These are phyloP conservation scores for Drosophila lutescens DNA, from an alignment of 2,888 invertebrate genomes.

Conservation along the genomic window DNA sequence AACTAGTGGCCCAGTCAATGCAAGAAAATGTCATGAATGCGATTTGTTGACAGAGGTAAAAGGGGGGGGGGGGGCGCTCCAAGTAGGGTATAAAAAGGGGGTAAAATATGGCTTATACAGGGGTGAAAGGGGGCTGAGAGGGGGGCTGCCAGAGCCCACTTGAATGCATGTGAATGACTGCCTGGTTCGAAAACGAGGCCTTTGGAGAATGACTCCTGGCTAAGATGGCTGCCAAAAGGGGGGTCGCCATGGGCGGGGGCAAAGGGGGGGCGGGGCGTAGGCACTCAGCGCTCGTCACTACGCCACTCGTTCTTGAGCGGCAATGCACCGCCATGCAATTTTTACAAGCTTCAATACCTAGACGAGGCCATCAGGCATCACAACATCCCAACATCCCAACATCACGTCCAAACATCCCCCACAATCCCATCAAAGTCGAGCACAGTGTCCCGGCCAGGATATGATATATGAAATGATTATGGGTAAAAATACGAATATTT, in stretches of 20 bases:
- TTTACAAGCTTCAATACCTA: slow-evolving; percentile 79
- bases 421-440: neutral
- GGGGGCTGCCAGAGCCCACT: slow-evolving; percentile 39
- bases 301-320: slow-evolving; percentile 64
- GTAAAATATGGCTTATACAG: neutral
- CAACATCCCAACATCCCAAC: neutral
- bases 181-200: slow-evolving; percentile 32
- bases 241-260: slow-evolving; percentile 4
- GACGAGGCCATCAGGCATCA: slow-evolving; percentile 32
- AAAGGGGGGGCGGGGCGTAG: slow-evolving; percentile 8
- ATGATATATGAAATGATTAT: neutral
- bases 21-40: slow-evolving; percentile 78
- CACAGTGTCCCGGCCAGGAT: neutral
- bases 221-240: slow-evolving; percentile 60
- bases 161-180: slow-evolving; percentile 77
- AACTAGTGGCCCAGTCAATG: slow-evolving; percentile 69
- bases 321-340: slow-evolving; percentile 79
- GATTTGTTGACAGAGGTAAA: slow-evolving; percentile 57
- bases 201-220: slow-evolving; percentile 64
- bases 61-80: neutral
- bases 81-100: neutral
- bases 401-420: slow-evolving; percentile 3
- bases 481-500: no score
- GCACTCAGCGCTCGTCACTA: slow-evolving; percentile 47
- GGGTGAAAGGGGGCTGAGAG: neutral